These are phyloP conservation scores for Rallus crepitans DNA, from an alignment of 2,797 vertebrate genomes.

Conservation along the genomic window DNA sequence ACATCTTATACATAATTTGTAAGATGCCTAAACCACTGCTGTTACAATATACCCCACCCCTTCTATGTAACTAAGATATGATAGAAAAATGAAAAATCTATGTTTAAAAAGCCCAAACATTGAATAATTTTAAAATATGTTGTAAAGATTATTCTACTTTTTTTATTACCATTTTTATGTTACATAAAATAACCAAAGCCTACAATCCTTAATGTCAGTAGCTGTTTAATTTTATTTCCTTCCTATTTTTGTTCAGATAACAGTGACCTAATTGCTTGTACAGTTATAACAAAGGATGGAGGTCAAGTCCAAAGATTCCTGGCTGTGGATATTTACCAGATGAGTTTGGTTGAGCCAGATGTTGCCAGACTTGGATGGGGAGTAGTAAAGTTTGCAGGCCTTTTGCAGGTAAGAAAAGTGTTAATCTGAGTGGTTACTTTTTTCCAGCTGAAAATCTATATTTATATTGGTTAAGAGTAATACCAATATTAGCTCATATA, in stretches of 20 bases:
- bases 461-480: neutral
- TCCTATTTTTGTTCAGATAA: slow-evolving; percentile 84
- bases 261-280: slow-evolving; percentile 97
- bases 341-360: slow-evolving; percentile 97
- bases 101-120: neutral
- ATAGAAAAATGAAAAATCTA: neutral
- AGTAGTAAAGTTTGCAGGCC: slow-evolving; percentile 96
- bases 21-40: neutral
- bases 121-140: neutral
- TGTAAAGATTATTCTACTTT: neutral
- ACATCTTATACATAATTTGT: neutral
- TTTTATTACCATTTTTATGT: neutral
- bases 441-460: neutral
- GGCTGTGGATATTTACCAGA: slow-evolving; percentile 97
- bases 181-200: neutral
- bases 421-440: neutral
- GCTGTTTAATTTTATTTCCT: neutral
- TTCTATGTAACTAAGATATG: neutral
- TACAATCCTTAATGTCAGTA: neutral
- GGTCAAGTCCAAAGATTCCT: slow-evolving; percentile 94
- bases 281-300: slow-evolving; percentile 94
- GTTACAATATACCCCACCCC: neutral
- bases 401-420: slow-evolving; percentile 87
- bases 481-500: neutral
- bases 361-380: slow-evolving; percentile 96